Conservation (phyloP, 2,797 vertebrate species). For the Sebastes iracundus region DNA sequence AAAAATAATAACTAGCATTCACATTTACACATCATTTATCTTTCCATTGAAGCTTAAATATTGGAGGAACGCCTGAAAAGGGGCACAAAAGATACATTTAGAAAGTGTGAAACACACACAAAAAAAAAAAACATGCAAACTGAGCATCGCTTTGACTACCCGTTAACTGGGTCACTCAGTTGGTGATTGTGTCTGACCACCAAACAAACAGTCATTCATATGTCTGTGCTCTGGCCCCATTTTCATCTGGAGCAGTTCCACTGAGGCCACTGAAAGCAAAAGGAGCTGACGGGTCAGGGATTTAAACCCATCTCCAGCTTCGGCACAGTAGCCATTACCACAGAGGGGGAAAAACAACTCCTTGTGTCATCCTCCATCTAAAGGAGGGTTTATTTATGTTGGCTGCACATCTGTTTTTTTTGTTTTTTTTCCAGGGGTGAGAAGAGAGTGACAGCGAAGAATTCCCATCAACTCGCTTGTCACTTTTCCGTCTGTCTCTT, state of each 20-base stretch:
- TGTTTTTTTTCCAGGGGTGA: slow-evolving; percentile 49
- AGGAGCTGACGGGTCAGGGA: slow-evolving; percentile 78
- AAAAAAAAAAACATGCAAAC: slow-evolving; percentile 45
- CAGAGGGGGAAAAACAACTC: slow-evolving; percentile 58
- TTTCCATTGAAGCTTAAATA: slow-evolving; percentile 46
- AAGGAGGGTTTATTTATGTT: slow-evolving; percentile 70
- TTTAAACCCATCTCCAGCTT: slow-evolving; percentile 76
- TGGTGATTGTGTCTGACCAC: slow-evolving; percentile 81
- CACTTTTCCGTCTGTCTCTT: slow-evolving; percentile 73
- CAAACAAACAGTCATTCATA: slow-evolving; percentile 82
- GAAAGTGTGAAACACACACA: slow-evolving; percentile 34
- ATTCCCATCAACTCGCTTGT: slow-evolving; percentile 81
- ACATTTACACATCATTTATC: slow-evolving; percentile 60
- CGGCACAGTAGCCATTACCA: slow-evolving; percentile 72
- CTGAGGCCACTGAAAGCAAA: slow-evolving; percentile 73
- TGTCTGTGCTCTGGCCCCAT: slow-evolving; percentile 75
- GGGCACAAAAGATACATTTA: slow-evolving; percentile 36
- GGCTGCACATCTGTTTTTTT: slow-evolving; percentile 54
- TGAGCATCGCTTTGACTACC: slow-evolving; percentile 69
- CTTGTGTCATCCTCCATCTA: slow-evolving; percentile 68
- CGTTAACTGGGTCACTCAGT: slow-evolving; percentile 79
- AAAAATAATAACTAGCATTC: slow-evolving; percentile 50
- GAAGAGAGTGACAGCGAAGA: slow-evolving; percentile 76
- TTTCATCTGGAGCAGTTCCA: slow-evolving; percentile 81
- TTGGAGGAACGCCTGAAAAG: slow-evolving; percentile 22